Conservation (phyloP, 23 tunicate genomes). For the Styela plicata region DNA sequence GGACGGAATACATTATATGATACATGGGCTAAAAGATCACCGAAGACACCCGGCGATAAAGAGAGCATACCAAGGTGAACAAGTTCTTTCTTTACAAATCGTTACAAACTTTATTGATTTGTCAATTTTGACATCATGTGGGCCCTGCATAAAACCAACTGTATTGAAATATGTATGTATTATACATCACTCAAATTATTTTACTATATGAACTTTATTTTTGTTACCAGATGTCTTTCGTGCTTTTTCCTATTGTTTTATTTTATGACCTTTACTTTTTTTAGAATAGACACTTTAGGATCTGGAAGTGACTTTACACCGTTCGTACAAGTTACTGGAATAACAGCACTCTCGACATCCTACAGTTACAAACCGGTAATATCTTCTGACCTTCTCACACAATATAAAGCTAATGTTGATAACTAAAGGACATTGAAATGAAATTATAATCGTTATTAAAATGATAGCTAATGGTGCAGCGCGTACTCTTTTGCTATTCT, state of each 20-base stretch:
- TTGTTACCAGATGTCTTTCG: no score
- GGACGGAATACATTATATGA: conserved; percentile 39
- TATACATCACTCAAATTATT: not conserved
- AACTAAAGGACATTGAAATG: no score
- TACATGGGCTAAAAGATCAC: conserved; percentile 27
- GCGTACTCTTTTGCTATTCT: no score
- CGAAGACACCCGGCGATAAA: not conserved
- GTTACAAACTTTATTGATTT: not conserved
- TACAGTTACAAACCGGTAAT: conserved; percentile 40
- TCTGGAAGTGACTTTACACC: conserved; percentile 72
- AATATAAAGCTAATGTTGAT: no score
- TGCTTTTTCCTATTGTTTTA: no score
- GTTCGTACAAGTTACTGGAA: conserved; percentile 52
- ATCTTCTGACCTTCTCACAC: no score
- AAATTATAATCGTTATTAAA: no score
- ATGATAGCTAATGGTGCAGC: no score
- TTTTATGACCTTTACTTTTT: no score
- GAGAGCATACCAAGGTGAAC: conserved; percentile 7
- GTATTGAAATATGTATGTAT: not conserved
- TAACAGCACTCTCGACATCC: conserved; percentile 27
- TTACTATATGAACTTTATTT: no score
- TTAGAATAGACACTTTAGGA: conserved; percentile 41
- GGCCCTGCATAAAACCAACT: not conserved
- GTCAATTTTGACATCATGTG: not conserved
- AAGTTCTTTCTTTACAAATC: not conserved